Conservation (phyloP, 2,888 invertebrate genomes). For the Drosophila subsilvestris region DNA sequence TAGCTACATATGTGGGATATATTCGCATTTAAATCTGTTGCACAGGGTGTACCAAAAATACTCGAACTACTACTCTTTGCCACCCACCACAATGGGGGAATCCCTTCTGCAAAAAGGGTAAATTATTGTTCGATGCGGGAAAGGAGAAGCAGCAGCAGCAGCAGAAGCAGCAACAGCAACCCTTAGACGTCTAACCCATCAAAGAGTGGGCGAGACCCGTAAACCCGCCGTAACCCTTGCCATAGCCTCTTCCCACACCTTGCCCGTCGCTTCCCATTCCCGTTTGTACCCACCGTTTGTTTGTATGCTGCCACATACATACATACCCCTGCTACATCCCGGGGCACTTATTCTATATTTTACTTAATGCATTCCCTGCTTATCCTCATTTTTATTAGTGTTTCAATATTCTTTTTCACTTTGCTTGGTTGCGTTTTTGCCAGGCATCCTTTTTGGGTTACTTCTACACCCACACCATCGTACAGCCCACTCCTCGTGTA, state of each 20-base stretch:
- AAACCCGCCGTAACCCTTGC: constrained; percentile 26
- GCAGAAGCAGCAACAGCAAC: constrained; percentile 42
- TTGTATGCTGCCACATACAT: constrained; percentile 4
- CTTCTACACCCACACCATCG: not conserved
- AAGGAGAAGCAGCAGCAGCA: not conserved
- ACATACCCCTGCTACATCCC: constrained; percentile 27
- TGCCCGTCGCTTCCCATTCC: not conserved
- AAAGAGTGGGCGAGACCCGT: constrained; percentile 31
- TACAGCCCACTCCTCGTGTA: constrained; percentile 9
- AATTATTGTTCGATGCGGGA: constrained; percentile 79
- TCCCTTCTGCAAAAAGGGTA: constrained; percentile 59
- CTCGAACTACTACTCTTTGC: constrained; percentile 3
- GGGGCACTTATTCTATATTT: constrained; percentile 78
- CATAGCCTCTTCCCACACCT: constrained; percentile 20
- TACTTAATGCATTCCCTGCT: constrained; percentile 81
- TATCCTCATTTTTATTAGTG: constrained; percentile 81
- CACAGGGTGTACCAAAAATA: constrained; percentile 43
- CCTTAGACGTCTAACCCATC: constrained; percentile 31
- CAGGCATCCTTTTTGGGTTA: constrained; percentile 51
- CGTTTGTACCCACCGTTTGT: constrained; percentile 11
- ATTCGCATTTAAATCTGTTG: constrained; percentile 27
- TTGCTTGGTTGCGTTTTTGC: constrained; percentile 77
- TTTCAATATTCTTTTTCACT: constrained; percentile 81
- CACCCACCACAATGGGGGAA: not conserved
- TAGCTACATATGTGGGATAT: not conserved